These are phyloP conservation scores for Therioaphis trifolii DNA, from an alignment of 2,888 invertebrate genomes.

Conservation along the genomic window DNA sequence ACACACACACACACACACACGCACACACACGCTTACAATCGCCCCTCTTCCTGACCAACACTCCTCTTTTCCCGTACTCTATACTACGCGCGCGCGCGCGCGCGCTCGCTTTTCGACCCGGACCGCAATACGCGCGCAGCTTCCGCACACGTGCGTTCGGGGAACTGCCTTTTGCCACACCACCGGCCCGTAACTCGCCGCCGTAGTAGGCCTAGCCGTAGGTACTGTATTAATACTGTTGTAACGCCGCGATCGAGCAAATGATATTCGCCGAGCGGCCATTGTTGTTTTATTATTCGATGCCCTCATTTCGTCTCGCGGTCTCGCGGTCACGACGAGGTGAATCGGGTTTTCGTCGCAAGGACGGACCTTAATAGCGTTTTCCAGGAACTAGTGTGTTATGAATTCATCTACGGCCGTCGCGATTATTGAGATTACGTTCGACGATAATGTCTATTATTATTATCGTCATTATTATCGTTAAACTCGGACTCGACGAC, in stretches of 20 bases:
- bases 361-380: slow-evolving; percentile 44
- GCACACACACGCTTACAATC: neutral
- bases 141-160: slow-evolving; percentile 47
- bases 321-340: slow-evolving; percentile 27
- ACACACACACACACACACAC: neutral
- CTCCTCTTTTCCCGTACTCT: neutral
- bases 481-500: neutral
- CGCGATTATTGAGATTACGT: neutral
- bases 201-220: too few species aligned
- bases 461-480: neutral
- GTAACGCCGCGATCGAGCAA: neutral
- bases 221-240: too few species aligned
- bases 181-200: neutral
- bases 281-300: neutral
- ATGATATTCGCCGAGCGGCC: neutral
- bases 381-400: slow-evolving; percentile 42
- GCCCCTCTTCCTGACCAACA: neutral
- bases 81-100: neutral
- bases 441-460: neutral
- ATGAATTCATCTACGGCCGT: neutral
- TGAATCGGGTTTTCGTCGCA: slow-evolving; percentile 49
- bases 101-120: neutral
- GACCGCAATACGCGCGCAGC: neutral
- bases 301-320: neutral
- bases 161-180: neutral